Evolutionary conservation across 2,113 vertebrate species (phyloP), one percentile per base, ranked within the genome.

Genomic region (Seriola aureovittata): DNA sequence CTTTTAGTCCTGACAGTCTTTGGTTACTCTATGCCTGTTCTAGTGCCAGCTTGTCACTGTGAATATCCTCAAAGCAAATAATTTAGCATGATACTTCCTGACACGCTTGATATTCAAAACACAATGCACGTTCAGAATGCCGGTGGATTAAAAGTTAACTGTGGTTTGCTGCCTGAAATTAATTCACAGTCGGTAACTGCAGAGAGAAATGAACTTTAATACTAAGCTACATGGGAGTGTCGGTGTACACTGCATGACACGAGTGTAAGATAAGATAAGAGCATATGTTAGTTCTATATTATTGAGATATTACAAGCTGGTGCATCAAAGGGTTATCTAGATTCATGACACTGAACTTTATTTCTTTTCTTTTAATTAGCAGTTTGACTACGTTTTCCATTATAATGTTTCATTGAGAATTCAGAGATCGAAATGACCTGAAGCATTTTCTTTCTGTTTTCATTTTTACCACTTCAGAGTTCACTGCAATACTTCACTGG

Each of bases 21-120:
- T 50, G 60, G 77, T 67, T 62, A 14, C 11, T 3, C 9, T 32
- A 0, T 4, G 67, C 48, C n/a, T 77, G 66, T 64, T 77, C 9
- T 5, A 17, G 58, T 57, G 69, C 50, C 73, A 82, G 58, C 54
- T 34, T 66, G 82, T 76, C 80, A 65, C 63, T 77, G 38, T 13
- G 65, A 79, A 71, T 75, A 40, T 54, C 67, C 60, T 74, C 69
- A 86, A 80, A 83, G 85, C n/a, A 62, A 85, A 84, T 75, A 48
- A 71, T 82, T 55, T 40, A 42, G 16, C 48, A 66, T 62, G 73
- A 64, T 19, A 55, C 83, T 50, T 29, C 38, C 57, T 71, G 84
- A 73, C 71, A 71, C 40, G 79, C 80, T 72, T 84, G 44, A 80
- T 70, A 75, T 81, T 82, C 52, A 81, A 66, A 85, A 85, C 74